Evolutionary conservation across 1,140 invertebrate genomes (phyloP).

Genomic region (Oedothorax gibbosus): DNA sequence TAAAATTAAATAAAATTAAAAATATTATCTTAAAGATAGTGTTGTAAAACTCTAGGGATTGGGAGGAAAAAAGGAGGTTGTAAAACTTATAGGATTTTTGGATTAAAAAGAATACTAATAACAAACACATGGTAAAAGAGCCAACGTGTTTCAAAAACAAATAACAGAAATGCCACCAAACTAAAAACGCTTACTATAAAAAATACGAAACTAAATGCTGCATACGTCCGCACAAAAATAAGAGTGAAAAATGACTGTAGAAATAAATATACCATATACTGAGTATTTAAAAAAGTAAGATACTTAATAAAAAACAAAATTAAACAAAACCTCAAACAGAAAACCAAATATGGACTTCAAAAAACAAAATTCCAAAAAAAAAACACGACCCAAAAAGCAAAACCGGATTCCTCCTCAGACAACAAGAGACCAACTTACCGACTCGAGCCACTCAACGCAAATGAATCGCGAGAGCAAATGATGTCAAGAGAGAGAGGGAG

Average conservation of each 20-base stretch:
- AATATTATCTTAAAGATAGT: too few species aligned
- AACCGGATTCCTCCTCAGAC: neutral
- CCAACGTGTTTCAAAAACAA: neutral
- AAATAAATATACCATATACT: too few species aligned
- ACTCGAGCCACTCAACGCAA: slow-evolving; percentile 7
- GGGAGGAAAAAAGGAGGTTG: too few species aligned
- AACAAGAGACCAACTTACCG: slow-evolving; percentile 1
- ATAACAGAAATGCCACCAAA: neutral
- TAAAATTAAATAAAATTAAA: too few species aligned
- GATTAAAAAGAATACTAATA: too few species aligned
- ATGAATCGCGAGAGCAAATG: slow-evolving; percentile 11
- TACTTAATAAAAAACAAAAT: too few species aligned
- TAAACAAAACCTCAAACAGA: too few species aligned
- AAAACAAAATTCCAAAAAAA: neutral
- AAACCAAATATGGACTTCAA: neutral
- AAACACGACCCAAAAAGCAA: neutral
- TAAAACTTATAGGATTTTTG: too few species aligned
- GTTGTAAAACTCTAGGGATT: too few species aligned
- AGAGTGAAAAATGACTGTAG: too few species aligned
- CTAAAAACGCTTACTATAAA: neutral
- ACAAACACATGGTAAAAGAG: neutral
- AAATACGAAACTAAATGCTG: neutral
- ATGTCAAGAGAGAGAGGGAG: slow-evolving; percentile 32
- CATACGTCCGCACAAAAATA: neutral
- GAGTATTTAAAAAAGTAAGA: too few species aligned